Base-by-base conservation (phyloP, 2,888 invertebrate genomes). In the Electrophaes corylata region DNA sequence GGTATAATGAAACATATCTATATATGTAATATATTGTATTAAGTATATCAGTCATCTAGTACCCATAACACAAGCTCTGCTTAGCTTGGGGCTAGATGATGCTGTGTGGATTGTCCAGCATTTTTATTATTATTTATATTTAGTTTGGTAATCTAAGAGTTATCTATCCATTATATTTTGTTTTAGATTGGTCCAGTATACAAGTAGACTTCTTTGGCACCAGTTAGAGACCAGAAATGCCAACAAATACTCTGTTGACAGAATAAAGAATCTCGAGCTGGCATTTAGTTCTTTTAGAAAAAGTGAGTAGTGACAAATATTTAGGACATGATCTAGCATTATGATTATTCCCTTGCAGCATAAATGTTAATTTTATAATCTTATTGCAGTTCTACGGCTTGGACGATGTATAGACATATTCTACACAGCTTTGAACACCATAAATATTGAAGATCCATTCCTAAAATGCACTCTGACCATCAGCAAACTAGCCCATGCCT, bases 241-340 rank as follows among this genome's bases (percentile, higher is more conserved):
- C 31, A 93, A 94, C 70, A 93, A 94, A 72, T 93, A 94, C 55
- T 92, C 95, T 19, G 93, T 96, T 10, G 95, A 95, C 69, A 94
- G 95, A 72, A 92, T 98, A 31, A 96, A 97, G 87, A 95, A 95
- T 61, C 87, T 98, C 46, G 98, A 98, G 83, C 95, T 94, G 69
- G 94, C 96, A 57, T 93, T 98, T 55, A 96, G 97, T 76, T 95
- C 97, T 56, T 97, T 97, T 73, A 93, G 98, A 77, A 97, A 97
- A 94, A 92, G 98, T 98, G 93, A 76, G 76, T 75, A n/a, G n/a
- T n/a, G n/a, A 54, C 12, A 8, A 2, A 29, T 1, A 1, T 23
- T 10, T n/a, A n/a, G n/a, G 10, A 29, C 10, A 29, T 29, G 6
- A 10, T 26, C 1, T 26, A 6, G 2, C 6, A 10, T 10, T 26